Evolutionary conservation across 2,113 vertebrate genomes (phyloP), one percentile per base, ranked within the genome.

Genomic region (Tragelaphus buxtoni): DNA sequence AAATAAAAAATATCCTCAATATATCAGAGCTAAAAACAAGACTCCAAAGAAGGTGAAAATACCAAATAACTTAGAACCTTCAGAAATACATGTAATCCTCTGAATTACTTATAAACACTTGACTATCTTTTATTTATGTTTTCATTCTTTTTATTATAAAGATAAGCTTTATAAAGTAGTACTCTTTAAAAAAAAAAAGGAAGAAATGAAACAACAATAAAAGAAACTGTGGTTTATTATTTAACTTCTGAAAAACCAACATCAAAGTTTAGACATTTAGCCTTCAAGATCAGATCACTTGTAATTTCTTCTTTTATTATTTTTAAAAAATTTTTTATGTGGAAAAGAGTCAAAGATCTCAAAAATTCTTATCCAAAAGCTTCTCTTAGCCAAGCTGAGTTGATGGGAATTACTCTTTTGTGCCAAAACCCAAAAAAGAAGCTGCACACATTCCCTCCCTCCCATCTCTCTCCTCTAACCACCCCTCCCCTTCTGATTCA

Each of bases 91-190:
- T 98, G 98, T 98, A 98, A 98, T 99, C 97, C 95, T 93, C 98
- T 98, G 98, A 98, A 98, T 22, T 97, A 97, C 96, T 98, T 98
- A 98, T 98, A 98, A 98, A 98, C 98, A 98, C 98, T 98, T 98
- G 97, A 98, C 91, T 98, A 97, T 96, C 96, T 98, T 98, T 98
- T 98, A 69, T 69, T 99, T 99, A 98, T 98, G 95, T 98, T 98
- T 98, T 98, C 95, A 58, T 98, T 98, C 96, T 98, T 98, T 98
- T 98, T 98, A 98, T 98, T 98, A 98, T 98, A 98, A 98, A 99
- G 94, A 93, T 97, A 97, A 97, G 91, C 95, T 98, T 98, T 98
- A 97, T 98, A 98, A 98, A 98, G 95, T 96, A 94, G 91, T 97
- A 95, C 0, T 69, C 90, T 98, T 84, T 10, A 53, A 93, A 96